Conservation (phyloP, 2,888 invertebrate genomes). For the Scaptodrosophila latifasciaeformis region DNA sequence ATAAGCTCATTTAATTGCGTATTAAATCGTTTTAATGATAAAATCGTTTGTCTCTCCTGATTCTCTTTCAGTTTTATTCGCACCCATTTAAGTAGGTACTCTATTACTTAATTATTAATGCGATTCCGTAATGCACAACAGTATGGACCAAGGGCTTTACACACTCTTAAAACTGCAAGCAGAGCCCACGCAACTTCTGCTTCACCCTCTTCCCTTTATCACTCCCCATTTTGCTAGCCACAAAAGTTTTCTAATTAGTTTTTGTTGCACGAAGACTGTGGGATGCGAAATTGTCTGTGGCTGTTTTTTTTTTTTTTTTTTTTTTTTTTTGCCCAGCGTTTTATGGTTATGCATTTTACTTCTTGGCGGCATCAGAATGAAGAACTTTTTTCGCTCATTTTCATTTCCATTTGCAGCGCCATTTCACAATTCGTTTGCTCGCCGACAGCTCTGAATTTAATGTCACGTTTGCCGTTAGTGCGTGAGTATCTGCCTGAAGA, state of each 20-base stretch:
- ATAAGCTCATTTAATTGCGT: too few relatives aligned
- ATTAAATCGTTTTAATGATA: too few relatives aligned
- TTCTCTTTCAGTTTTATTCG: too few relatives aligned
- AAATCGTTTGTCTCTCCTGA: too few relatives aligned
- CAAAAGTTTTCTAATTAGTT: conserved; percentile 4
- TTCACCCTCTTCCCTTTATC: neutral
- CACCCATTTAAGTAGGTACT: conserved; percentile 37
- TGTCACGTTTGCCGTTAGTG: neutral
- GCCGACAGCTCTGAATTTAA: neutral
- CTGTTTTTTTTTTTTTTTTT: conserved; percentile 65
- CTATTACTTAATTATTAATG: conserved; percentile 61
- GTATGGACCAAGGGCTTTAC: neutral
- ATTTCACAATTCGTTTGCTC: conserved; percentile 37
- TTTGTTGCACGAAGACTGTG: neutral
- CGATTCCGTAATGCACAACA: neutral
- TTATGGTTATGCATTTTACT: conserved; percentile 58
- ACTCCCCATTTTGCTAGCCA: neutral
- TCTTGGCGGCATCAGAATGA: conserved; percentile 22
- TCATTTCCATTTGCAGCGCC: conserved; percentile 30
- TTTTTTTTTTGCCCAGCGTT: conserved; percentile 53
- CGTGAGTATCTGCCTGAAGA: neutral
- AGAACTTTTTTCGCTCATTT: conserved; percentile 2
- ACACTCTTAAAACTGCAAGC: neutral
- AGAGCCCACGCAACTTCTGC: neutral
- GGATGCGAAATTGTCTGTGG: too few relatives aligned